These are phyloP conservation scores for Melikaiella ostensackeni DNA, from an alignment of 2,888 invertebrate species.

Conservation along the genomic window DNA sequence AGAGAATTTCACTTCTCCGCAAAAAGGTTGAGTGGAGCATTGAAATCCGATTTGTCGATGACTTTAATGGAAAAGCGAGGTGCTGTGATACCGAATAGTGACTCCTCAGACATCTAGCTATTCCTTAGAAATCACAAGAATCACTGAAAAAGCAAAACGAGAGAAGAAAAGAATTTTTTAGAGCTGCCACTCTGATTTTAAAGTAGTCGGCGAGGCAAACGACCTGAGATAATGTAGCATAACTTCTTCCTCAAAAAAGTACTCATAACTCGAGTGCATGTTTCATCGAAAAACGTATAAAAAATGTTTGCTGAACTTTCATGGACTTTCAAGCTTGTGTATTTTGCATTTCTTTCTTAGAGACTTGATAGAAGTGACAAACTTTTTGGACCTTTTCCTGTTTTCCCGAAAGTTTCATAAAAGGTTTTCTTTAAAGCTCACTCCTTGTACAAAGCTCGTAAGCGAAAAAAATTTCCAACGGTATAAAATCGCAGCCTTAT, in stretches of 20 bases:
- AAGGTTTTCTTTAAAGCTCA: not conserved
- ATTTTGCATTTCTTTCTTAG: not conserved
- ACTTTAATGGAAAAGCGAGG: constrained; percentile 2
- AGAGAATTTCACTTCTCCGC: not conserved
- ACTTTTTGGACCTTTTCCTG: not conserved
- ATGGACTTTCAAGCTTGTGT: not conserved
- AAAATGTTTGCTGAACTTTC: not conserved
- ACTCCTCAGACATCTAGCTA: not conserved
- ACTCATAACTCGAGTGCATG: not conserved
- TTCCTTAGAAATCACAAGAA: not conserved
- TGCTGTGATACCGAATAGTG: not conserved
- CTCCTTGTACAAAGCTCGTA: not conserved
- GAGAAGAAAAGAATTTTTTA: not conserved
- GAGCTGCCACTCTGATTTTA: not conserved
- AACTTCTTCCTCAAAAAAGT: constrained; percentile 3
- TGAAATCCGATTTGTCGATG: not conserved
- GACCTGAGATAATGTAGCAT: constrained; percentile 8
- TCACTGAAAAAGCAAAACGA: not conserved
- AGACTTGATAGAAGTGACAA: constrained; percentile 26
- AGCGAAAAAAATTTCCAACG: not conserved
- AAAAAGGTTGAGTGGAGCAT: not conserved
- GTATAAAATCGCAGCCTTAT: not conserved
- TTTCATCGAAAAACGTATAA: constrained; percentile 8
- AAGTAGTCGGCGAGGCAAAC: not conserved
- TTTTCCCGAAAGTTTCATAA: constrained; percentile 8